Percentiles rank a stretch among this genome's conserved stretches.
These are phyloP conservation scores for Sardinella longiceps DNA, from an alignment of 2,797 vertebrate genomes.

Conservation along the genomic window DNA sequence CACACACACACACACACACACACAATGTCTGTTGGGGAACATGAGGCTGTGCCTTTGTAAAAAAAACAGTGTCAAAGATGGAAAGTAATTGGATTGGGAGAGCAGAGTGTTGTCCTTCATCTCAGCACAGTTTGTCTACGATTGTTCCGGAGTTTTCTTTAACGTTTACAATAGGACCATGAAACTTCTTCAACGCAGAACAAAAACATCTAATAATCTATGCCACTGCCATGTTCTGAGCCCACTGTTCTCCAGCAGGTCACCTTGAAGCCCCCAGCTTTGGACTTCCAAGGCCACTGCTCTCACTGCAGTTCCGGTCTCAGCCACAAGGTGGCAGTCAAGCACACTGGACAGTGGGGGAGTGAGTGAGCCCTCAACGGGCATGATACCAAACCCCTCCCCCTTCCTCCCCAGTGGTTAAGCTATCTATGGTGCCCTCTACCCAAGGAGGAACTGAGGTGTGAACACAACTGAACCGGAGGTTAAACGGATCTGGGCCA, in stretches of 20 bases:
- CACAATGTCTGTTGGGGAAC: neutral
- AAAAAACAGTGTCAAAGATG: neutral
- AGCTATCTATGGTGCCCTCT: neutral
- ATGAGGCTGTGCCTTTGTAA: neutral
- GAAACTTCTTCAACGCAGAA: neutral
- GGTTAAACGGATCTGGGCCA: neutral
- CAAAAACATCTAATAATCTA: neutral
- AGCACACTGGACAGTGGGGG: conserved; percentile 39
- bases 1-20: no score
- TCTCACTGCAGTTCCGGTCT: conserved; percentile 49
- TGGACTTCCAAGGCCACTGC: conserved; percentile 38
- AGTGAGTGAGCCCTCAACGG: neutral
- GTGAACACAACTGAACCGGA: neutral
- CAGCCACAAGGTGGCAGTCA: conserved; percentile 61
- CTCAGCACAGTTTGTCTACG: neutral
- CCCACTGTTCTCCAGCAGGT: conserved; percentile 42
- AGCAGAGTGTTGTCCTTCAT: neutral
- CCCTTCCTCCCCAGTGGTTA: neutral
- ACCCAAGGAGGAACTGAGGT: neutral
- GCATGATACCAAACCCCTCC: neutral
- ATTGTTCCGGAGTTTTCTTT: neutral
- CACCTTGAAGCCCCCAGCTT: conserved; percentile 64
- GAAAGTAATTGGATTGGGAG: neutral
- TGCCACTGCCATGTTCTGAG: conserved; percentile 4
- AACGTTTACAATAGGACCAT: no score